phyloP scores from a whole-genome alignment of 2,797 vertebrate genomes.

The Picus viridis region DNA sequence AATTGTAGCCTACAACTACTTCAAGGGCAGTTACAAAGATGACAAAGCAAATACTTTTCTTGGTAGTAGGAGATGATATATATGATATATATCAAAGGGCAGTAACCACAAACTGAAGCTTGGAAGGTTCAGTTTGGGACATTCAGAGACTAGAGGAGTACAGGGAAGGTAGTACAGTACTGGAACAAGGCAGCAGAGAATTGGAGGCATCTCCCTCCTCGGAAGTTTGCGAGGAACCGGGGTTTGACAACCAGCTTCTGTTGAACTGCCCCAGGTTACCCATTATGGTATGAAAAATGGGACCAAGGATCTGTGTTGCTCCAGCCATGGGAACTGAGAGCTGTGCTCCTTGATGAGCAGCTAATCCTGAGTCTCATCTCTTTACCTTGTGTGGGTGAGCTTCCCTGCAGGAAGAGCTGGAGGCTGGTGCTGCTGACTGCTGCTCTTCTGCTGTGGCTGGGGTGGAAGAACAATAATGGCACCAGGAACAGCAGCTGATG shows the following conservation, averaged over 20 bases:
- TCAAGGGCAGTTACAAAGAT: neutral
- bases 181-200: neutral
- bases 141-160: neutral
- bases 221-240: neutral
- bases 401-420: neutral
- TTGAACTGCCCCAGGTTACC: neutral
- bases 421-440: neutral
- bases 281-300: neutral
- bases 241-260: neutral
- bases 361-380: neutral
- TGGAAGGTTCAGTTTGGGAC: neutral
- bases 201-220: neutral
- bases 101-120: neutral
- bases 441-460: neutral
- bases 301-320: neutral
- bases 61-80: neutral
- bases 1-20: neutral
- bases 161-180: neutral
- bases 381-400: fast-evolving
- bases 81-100: neutral
- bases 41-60: neutral
- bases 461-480: neutral
- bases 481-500: neutral
- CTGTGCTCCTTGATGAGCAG: neutral
- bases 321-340: neutral